Conservation (phyloP, 2,113 vertebrate species). For the Cyphomyrus plagiostoma region DNA sequence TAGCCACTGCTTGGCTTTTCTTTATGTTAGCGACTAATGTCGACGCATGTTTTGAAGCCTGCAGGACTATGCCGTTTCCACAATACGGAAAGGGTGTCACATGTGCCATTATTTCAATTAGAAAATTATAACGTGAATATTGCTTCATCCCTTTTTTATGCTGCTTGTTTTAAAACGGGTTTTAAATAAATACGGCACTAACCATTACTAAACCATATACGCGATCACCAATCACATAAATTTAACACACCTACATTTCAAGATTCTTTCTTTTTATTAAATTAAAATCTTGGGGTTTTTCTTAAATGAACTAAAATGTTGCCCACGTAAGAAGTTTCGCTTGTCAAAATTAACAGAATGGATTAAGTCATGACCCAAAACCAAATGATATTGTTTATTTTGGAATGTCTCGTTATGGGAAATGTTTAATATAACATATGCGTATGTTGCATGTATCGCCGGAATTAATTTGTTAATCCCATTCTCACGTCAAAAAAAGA, state of each 20-base stretch:
- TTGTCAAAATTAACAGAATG: background rate
- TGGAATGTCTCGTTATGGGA: background rate
- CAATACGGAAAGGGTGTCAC: background rate
- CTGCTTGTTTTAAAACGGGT: background rate
- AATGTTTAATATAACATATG: background rate
- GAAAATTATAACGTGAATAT: background rate
- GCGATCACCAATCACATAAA: background rate
- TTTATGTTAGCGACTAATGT: background rate
- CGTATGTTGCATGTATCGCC: background rate
- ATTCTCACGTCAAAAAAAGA: background rate
- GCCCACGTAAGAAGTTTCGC: background rate
- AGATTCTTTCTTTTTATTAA: background rate
- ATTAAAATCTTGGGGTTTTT: background rate
- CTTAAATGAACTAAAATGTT: background rate
- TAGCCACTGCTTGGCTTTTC: background rate
- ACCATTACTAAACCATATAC: background rate
- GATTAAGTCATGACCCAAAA: background rate
- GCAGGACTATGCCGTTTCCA: background rate
- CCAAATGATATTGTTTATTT: background rate
- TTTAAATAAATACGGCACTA: background rate
- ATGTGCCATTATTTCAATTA: background rate
- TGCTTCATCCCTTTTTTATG: background rate
- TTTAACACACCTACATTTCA: background rate
- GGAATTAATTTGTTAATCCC: background rate
- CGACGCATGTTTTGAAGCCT: background rate